Evolutionary conservation across 2,888 invertebrate species (phyloP).

Genomic region (Eulithis testata): DNA sequence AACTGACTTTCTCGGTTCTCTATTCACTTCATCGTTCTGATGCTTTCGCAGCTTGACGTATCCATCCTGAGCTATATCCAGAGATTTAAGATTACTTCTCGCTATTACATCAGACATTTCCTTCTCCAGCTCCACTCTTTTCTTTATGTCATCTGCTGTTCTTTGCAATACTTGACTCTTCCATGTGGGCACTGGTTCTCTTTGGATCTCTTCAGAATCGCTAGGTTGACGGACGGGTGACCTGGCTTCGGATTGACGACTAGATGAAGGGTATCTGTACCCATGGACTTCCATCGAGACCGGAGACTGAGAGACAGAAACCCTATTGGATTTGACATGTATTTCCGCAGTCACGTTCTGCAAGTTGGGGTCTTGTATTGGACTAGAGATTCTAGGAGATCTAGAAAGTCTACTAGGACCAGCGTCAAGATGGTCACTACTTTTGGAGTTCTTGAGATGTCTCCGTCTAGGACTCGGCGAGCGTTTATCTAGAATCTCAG

Average conservation of each 20-base stretch:
- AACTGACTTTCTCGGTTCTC: conserved; percentile 82
- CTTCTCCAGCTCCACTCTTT: conserved; percentile 69
- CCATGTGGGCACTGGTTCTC: conserved; percentile 63
- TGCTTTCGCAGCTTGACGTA: conserved; percentile 78
- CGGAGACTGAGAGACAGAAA: conserved; percentile 73
- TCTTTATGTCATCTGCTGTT: conserved; percentile 77
- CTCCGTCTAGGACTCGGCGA: conserved; percentile 68
- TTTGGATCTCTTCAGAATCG: conserved; percentile 58
- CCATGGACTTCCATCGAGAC: conserved; percentile 65
- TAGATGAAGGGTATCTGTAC: conserved; percentile 64
- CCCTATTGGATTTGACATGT: conserved; percentile 73
- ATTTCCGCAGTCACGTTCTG: conserved; percentile 79
- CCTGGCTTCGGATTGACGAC: conserved; percentile 66
- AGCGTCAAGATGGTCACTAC: conserved; percentile 75
- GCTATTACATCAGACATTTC: conserved; percentile 69
- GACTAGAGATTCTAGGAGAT: conserved; percentile 56
- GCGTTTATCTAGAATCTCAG: conserved; percentile 74
- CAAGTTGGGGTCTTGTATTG: conserved; percentile 48
- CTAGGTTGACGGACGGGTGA: conserved; percentile 64
- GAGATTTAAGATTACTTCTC: conserved; percentile 61
- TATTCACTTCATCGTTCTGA: conserved; percentile 59
- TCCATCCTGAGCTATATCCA: conserved; percentile 81
- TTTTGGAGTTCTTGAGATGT: conserved; percentile 71
- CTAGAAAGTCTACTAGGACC: conserved; percentile 65
- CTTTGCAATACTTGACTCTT: conserved; percentile 79